Conservation (phyloP, 2,888 invertebrate genomes). For the Sminthurides aquaticus region DNA sequence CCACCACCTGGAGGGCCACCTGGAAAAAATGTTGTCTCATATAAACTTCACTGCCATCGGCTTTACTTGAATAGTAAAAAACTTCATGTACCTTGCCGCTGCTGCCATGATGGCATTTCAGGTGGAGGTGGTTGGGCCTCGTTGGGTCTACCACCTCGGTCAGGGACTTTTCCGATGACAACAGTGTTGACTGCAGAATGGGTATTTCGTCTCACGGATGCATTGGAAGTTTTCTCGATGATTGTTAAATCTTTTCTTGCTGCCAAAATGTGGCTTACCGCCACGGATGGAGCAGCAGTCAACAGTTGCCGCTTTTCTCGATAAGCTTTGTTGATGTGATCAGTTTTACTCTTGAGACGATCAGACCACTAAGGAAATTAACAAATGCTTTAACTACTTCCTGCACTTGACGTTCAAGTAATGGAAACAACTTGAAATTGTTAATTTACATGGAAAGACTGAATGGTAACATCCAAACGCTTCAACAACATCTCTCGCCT, state of each 20-base stretch:
- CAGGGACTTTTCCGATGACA: conserved; percentile 76
- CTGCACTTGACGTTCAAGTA: conserved; percentile 22
- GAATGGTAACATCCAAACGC: conserved; percentile 87
- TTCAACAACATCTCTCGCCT: conserved; percentile 81
- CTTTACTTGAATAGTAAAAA: neutral
- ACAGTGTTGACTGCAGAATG: conserved; percentile 76
- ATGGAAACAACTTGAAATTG: conserved; percentile 9
- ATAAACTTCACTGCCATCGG: too few relatives aligned
- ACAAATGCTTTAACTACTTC: too few relatives aligned
- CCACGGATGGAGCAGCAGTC: conserved; percentile 58
- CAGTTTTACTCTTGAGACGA: conserved; percentile 64
- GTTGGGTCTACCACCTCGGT: conserved; percentile 84
- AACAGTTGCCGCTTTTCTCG: conserved; percentile 52
- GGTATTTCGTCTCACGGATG: conserved; percentile 75
- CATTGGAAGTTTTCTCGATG: conserved; percentile 88
- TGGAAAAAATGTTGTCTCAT: too few relatives aligned
- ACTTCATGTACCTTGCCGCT: conserved; percentile 46
- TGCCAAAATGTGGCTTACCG: conserved; percentile 70
- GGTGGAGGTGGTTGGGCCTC: conserved; percentile 90
- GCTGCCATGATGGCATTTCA: conserved; percentile 94
- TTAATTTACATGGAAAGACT: conserved; percentile 75
- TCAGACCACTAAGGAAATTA: conserved; percentile 72
- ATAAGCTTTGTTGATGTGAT: conserved; percentile 59
- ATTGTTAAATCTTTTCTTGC: conserved; percentile 74
- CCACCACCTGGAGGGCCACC: conserved; percentile 48